A percentile compares a stretch with the other conserved stretches of the same genome.
Conservation (phyloP, 2,888 invertebrate species). For the Poecilus cupreus region DNA sequence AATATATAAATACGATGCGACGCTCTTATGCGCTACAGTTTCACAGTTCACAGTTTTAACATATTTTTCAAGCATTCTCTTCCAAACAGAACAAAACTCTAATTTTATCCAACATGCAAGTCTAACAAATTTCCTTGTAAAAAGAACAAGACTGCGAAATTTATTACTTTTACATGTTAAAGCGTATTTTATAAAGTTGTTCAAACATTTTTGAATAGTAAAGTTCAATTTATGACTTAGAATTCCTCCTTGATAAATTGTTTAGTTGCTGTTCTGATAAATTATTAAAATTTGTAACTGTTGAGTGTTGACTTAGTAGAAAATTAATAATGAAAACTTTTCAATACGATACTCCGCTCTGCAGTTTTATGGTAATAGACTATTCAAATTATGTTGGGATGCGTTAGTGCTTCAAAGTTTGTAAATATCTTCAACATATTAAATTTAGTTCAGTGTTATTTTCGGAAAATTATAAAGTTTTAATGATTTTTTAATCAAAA, state of each 20-base stretch:
- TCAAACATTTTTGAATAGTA: neutral
- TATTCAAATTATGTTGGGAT: neutral
- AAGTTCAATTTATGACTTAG: neutral
- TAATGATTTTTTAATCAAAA: neutral
- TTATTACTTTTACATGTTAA: slow-evolving; percentile 14
- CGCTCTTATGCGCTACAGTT: too few species aligned
- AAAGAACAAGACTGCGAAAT: neutral
- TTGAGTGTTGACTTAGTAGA: neutral
- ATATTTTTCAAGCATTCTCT: neutral
- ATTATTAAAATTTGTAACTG: slow-evolving; percentile 1
- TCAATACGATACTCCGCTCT: neutral
- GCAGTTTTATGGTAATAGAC: neutral
- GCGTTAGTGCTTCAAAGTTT: neutral
- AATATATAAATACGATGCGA: too few species aligned
- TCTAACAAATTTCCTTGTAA: slow-evolving; percentile 14
- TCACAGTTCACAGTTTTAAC: slow-evolving; percentile 18
- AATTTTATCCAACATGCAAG: slow-evolving; percentile 30
- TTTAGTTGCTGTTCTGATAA: neutral
- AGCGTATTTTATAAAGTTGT: slow-evolving; percentile 21
- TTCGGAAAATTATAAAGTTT: slow-evolving; percentile 14
- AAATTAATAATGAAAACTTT: slow-evolving; percentile 19
- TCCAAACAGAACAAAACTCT: neutral
- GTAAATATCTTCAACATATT: neutral
- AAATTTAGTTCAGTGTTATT: neutral
- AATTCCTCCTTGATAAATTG: neutral